These are phyloP conservation scores for Glomeris marginata DNA, from an alignment of 2,888 invertebrate species.

Conservation along the genomic window DNA sequence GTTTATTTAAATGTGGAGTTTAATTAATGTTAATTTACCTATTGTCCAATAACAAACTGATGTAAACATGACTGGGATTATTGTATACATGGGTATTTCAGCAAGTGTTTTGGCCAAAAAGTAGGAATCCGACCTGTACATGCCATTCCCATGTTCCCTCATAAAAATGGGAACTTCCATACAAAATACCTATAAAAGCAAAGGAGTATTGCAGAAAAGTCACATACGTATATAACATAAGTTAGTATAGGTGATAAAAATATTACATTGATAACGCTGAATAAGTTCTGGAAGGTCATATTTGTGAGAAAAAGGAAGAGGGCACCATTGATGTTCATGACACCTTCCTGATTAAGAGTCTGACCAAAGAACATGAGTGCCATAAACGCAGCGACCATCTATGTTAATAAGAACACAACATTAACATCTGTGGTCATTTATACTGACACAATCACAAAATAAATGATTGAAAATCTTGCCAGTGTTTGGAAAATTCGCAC, in stretches of 20 bases:
- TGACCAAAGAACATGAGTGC: constrained; percentile 79
- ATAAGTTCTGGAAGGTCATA: constrained; percentile 90
- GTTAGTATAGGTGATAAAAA: background rate
- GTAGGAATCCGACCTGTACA: constrained; percentile 82
- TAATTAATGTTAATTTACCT: constrained; percentile 33
- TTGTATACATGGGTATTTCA: constrained; percentile 66
- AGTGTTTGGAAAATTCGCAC: constrained; percentile 75
- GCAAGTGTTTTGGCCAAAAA: constrained; percentile 80
- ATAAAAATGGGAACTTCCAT: constrained; percentile 77
- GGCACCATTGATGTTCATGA: constrained; percentile 87
- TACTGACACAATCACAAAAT: too few relatives aligned
- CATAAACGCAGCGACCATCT: constrained; percentile 78
- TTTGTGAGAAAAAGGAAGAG: constrained; percentile 79
- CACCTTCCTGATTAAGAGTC: constrained; percentile 64
- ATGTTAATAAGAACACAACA: constrained; percentile 22
- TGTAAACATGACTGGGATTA: constrained; percentile 68
- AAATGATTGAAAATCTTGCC: constrained; percentile 45
- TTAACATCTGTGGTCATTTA: background rate
- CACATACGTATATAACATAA: background rate
- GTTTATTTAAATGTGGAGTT: background rate
- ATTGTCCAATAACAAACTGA: constrained; percentile 76
- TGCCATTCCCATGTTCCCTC: constrained; percentile 72
- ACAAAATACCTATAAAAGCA: constrained; percentile 57
- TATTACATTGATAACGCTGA: constrained; percentile 82
- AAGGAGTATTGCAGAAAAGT: background rate